Evolutionary conservation across 2,113 vertebrate species (phyloP).

Genomic region (Falcunculus frontatus): DNA sequence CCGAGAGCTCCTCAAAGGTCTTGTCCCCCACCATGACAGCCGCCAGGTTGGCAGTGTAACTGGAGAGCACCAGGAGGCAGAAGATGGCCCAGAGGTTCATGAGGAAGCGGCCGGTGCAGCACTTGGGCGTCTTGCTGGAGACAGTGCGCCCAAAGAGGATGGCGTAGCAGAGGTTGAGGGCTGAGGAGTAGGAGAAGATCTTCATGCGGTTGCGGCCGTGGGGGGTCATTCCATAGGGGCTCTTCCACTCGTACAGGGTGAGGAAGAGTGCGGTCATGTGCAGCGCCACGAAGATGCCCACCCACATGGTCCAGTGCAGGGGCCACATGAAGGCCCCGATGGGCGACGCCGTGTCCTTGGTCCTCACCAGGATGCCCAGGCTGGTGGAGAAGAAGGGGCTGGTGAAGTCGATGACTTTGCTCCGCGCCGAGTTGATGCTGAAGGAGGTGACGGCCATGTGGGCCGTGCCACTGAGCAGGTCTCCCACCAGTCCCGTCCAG

Average conservation of each 20-base stretch:
- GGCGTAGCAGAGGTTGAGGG: conserved; percentile 96
- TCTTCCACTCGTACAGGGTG: conserved; percentile 96
- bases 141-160: conserved; percentile 93
- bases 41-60: conserved; percentile 94
- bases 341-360: conserved; percentile 86
- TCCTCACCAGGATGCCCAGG: conserved; percentile 92
- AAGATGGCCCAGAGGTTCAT: conserved; percentile 99
- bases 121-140: conserved; percentile 96
- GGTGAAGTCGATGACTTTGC: conserved; percentile 93
- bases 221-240: conserved; percentile 93
- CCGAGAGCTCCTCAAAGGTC: conserved; percentile 90
- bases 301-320: conserved; percentile 97
- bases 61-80: conserved; percentile 96
- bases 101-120: conserved; percentile 92
- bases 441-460: conserved; percentile 97
- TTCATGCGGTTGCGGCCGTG: conserved; percentile 87
- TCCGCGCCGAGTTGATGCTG: conserved; percentile 92
- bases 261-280: conserved; percentile 92
- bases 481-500: conserved; percentile 93
- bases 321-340: conserved; percentile 97
- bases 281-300: conserved; percentile 91
- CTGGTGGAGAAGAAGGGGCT: conserved; percentile 98
- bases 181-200: conserved; percentile 95
- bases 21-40: conserved; percentile 98
- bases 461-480: conserved; percentile 83